Evolutionary conservation across 1,140 invertebrate species (phyloP).

Genomic region (Drosophila micromelanica): DNA sequence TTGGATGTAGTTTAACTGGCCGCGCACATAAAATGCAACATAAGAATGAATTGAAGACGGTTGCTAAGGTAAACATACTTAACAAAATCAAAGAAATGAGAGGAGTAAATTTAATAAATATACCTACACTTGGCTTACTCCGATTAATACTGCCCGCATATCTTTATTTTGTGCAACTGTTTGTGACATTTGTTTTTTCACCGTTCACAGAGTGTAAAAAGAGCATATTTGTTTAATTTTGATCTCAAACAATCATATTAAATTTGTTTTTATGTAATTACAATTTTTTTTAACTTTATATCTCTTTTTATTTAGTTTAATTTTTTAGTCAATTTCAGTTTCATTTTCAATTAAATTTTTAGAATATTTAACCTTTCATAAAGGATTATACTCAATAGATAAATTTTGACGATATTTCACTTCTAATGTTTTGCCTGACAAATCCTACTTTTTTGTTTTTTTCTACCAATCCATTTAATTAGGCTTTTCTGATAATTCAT

Average conservation of each 20-base stretch:
- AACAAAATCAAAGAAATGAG: background rate
- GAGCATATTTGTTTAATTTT: too few species aligned
- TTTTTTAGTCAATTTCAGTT: background rate
- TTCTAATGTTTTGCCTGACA: background rate
- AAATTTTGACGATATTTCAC: background rate
- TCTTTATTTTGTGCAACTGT: too few species aligned
- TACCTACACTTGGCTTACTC: too few species aligned
- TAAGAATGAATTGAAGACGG: constrained; percentile 35
- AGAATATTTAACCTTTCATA: too few species aligned
- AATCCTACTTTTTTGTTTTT: background rate
- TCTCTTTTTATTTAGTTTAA: background rate
- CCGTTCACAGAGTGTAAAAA: too few species aligned
- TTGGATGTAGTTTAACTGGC: constrained; percentile 4
- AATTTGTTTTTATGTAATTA: too few species aligned
- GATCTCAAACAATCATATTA: too few species aligned
- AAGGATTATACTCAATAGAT: too few species aligned
- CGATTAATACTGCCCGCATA: too few species aligned
- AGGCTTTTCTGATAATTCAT: background rate
- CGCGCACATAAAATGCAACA: constrained; percentile 9
- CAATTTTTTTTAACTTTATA: too few species aligned
- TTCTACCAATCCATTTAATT: background rate
- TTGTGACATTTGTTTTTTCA: too few species aligned
- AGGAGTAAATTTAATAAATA: too few species aligned
- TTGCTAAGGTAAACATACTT: background rate
- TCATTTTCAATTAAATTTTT: background rate